Evolutionary conservation across 2,888 invertebrate genomes (phyloP).

Genomic region (Tenthredo mesomela): DNA sequence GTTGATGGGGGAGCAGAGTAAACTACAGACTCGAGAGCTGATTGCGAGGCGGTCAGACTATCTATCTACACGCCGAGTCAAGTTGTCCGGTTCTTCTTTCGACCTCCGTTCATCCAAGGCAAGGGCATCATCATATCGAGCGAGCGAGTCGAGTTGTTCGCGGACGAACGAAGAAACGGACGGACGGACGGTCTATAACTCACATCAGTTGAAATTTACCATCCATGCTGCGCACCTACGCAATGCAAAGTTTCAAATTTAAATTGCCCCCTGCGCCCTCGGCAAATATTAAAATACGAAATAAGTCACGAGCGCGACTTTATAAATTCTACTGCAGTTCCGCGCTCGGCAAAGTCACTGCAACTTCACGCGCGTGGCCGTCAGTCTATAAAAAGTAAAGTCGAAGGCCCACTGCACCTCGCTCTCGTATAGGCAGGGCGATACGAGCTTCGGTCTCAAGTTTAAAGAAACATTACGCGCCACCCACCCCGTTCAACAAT

Average conservation of each 20-base stretch:
- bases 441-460: conserved; percentile 53
- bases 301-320: background rate
- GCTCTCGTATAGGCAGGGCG: conserved; percentile 55
- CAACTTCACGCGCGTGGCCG: conserved; percentile 36
- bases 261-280: background rate
- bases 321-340: background rate
- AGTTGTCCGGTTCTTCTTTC: conserved; percentile 35
- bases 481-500: background rate
- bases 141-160: background rate
- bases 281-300: background rate
- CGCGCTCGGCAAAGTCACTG: background rate
- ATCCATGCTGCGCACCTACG: background rate
- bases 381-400: conserved; percentile 70
- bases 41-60: background rate
- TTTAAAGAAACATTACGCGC: conserved; percentile 20
- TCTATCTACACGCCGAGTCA: background rate
- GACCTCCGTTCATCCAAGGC: conserved; percentile 34
- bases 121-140: background rate
- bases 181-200: background rate
- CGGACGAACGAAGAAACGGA: background rate
- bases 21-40: conserved; percentile 7
- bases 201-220: background rate
- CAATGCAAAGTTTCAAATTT: background rate
- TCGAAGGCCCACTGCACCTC: conserved; percentile 65
- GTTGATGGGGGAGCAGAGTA: background rate